These are phyloP conservation scores for Dryocosmus kuriphilus DNA, from an alignment of 2,888 invertebrate species.

Conservation along the genomic window DNA sequence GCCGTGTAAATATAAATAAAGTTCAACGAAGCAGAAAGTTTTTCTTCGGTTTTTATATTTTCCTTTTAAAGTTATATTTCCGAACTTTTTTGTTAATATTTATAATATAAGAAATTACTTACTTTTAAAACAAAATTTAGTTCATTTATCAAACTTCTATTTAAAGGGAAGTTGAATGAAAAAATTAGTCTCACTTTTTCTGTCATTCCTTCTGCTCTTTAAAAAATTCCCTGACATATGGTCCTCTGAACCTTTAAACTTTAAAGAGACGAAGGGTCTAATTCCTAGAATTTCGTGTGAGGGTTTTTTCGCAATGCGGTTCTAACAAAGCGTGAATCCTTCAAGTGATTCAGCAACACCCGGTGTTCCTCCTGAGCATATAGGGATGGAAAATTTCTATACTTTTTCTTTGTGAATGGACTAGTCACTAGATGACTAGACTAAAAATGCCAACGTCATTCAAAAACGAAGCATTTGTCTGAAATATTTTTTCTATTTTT, in stretches of 20 bases:
- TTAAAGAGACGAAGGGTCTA: slow-evolving; percentile 25
- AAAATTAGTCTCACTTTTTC: not conserved
- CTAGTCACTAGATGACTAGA: too few relatives aligned
- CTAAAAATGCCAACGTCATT: too few relatives aligned
- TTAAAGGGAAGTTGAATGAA: not conserved
- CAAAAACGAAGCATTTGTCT: too few relatives aligned
- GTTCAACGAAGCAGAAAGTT: not conserved
- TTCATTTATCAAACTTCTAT: not conserved
- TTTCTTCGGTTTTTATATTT: not conserved
- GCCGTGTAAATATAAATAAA: not conserved
- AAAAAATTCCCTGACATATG: not conserved
- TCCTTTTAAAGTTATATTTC: too few relatives aligned
- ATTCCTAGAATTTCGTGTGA: not conserved
- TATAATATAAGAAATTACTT: too few relatives aligned
- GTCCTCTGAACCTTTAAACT: slow-evolving; percentile 27
- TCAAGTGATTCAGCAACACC: slow-evolving; percentile 1
- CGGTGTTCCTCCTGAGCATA: not conserved
- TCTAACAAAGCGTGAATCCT: slow-evolving; percentile 14
- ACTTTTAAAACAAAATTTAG: not conserved
- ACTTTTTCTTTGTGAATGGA: not conserved
- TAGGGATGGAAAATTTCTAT: not conserved
- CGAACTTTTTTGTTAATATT: too few relatives aligned
- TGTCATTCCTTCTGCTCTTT: not conserved
- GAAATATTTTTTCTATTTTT: too few relatives aligned
- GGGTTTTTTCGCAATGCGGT: slow-evolving; percentile 1